Percentiles rank a stretch among this genome's conserved stretches.
These are phyloP conservation scores for Hydrozoanthus tunicans DNA, from an alignment of 64 coral and sea anemone species.

Conservation along the genomic window DNA sequence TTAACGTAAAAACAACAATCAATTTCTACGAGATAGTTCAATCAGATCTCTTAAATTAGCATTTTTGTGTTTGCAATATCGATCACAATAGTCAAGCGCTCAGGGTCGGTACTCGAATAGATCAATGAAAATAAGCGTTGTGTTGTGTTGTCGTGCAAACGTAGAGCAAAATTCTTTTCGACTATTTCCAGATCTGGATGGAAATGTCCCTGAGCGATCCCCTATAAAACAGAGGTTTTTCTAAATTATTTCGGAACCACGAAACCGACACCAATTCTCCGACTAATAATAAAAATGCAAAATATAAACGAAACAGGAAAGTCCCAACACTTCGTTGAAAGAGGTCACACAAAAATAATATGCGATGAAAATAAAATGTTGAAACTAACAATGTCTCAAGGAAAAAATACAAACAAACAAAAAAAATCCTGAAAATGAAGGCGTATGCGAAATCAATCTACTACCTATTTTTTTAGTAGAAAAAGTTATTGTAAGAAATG, in stretches of 20 bases:
- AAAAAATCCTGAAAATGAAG: not conserved
- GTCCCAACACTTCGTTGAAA: slow-evolving; percentile 1
- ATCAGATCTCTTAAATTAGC: slow-evolving; percentile 32
- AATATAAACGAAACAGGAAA: not conserved
- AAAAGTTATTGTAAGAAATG: not conserved
- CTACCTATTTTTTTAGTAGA: not conserved
- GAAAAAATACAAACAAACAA: not conserved
- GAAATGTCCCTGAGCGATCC: slow-evolving; percentile 2
- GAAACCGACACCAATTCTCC: slow-evolving; percentile 42
- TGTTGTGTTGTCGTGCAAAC: not conserved
- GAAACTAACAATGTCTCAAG: not conserved
- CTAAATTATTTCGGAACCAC: slow-evolving; percentile 43
- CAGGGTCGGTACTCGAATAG: not conserved
- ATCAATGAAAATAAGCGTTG: not conserved
- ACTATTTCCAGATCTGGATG: slow-evolving; percentile 28
- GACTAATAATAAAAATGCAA: slow-evolving; percentile 7
- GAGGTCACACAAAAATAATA: slow-evolving; percentile 7
- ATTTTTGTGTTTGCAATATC: not conserved
- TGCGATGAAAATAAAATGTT: not conserved
- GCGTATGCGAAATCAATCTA: not conserved
- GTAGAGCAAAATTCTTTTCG: not conserved
- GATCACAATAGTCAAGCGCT: not conserved
- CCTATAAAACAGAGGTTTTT: slow-evolving; percentile 36
- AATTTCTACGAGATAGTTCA: not conserved
- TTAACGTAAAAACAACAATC: not conserved